Base-by-base conservation (phyloP, 2,888 invertebrate species). In the Caenorhabditis auriculariae region DNA sequence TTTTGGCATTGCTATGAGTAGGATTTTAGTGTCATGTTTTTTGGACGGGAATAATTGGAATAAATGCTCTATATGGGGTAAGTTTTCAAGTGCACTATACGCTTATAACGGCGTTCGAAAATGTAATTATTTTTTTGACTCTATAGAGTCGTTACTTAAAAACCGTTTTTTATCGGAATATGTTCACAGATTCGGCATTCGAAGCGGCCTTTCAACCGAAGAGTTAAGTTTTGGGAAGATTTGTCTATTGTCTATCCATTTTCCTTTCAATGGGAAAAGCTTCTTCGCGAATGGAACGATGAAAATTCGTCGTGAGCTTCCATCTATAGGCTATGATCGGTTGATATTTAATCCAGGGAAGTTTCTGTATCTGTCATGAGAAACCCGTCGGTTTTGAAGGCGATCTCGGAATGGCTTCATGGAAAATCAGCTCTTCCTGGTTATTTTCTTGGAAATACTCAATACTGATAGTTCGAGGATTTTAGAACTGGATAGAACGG, bases 171-270 rank as follows among this genome's bases (percentile, higher is more conserved):
- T n/a, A n/a, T n/a, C n/a, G n/a, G n/a, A n/a, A n/a, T n/a, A n/a
- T n/a, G n/a, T n/a, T n/a, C n/a, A n/a, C n/a, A n/a, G n/a, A n/a
- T n/a, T 4, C 61, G 55, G 41, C 54, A 68, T 26, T 17, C 51
- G 9, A 48, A 43, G 21, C 54, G 60, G 41, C 76, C 76, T 6
- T 61, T 59, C 49, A 76, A 76, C 57, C 53, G 74, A n/a, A 52
- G 76, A 9, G 65, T 70, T 23, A 48, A 59, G 7, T 63, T 60
- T 42, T 73, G 72, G 70, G 54, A 57, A 42, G 59, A 59, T 3
- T 54, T 73, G 24, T 66, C 69, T 1, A 60, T 74, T 17, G 63
- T 67, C 43, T 61, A 66, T 56, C 74, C 74, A 9, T 73, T 69
- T 42, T 54, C 58, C 7, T 72, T 61, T 35, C 54, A 64, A 35